Percentiles rank a stretch among this genome's conserved stretches.
These are phyloP conservation scores for Torymus tubicola DNA, from an alignment of 2,888 invertebrate genomes.

Conservation along the genomic window DNA sequence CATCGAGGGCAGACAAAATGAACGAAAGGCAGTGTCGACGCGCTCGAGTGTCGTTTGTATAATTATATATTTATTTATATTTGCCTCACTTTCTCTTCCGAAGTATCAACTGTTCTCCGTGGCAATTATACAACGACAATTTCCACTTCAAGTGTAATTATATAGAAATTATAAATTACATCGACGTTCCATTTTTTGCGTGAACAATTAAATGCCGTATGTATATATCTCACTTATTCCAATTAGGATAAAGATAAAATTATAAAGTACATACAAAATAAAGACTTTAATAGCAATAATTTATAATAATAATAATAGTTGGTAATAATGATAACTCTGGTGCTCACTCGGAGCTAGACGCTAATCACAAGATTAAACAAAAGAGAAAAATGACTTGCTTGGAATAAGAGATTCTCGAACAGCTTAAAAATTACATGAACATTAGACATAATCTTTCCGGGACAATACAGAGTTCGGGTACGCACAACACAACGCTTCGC, in stretches of 20 bases:
- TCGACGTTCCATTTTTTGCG: conserved; percentile 3
- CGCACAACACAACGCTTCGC: too few species aligned
- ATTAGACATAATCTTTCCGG: background rate
- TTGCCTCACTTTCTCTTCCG: conserved; percentile 20
- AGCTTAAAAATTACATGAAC: background rate
- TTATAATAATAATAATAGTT: conserved; percentile 7
- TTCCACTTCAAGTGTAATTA: background rate
- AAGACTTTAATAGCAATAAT: background rate
- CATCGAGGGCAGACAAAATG: conserved; percentile 49
- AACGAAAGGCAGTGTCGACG: conserved; percentile 56
- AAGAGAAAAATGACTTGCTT: conserved; percentile 22
- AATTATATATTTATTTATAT: conserved; percentile 37
- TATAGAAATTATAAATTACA: conserved; percentile 44
- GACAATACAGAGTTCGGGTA: too few species aligned
- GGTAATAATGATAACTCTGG: conserved; percentile 24
- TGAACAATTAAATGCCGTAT: conserved; percentile 24
- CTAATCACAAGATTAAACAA: conserved; percentile 21
- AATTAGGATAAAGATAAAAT: background rate
- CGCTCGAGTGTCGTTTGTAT: conserved; percentile 44
- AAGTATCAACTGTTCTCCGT: conserved; percentile 15
- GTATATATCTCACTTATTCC: conserved; percentile 44
- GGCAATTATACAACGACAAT: conserved; percentile 5
- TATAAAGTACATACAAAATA: background rate
- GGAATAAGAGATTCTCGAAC: conserved; percentile 54
- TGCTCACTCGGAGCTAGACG: conserved; percentile 15